Base-by-base conservation (phyloP, 2,113 vertebrate species). In the Hippocampus guttulatus region DNA sequence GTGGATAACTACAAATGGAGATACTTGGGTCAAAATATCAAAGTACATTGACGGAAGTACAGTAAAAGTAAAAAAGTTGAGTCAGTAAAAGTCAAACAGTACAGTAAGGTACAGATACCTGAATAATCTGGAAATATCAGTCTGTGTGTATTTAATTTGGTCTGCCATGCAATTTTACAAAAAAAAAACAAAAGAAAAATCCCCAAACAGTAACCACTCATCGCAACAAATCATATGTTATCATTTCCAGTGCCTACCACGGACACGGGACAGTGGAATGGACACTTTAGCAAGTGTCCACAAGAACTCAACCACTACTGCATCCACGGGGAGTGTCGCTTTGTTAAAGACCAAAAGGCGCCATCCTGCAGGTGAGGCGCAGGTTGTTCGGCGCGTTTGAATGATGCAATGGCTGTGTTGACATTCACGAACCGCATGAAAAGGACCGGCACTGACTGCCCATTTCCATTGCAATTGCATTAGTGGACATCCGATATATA, bases 241-340 rank as follows among this genome's bases (percentile, higher is more conserved):
- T 66, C 1, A 25, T 67, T 51, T 75, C 8, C 52, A 45, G 21
- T 69, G 91, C 85, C 82, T 14, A 64, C 80, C 18, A 68, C 54
- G 20, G 88, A 92, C 8, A 84, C 70, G 0, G 78, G 70, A 2
- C 76, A 76, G 54, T 86, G 84, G 82, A 84, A 67, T 27, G 90
- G 88, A 3, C 94, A 95, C 82, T 94, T 95, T 76, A 91, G 92
- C 0, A 74, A 81, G 33, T 96, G 95, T 81, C 94, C 95, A 2
- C 81, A 90, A 43, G 78, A 93, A 1, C 91, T 93, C 21, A 64
- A n/a, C 11, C 67, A 92, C 72, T 96, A 92, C 84, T 96, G 94
- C 49, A 71, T 96, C 74, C 92, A 94, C 7, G 95, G 95, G 64
- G 88, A 76, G 15, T 96, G 95, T 55, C 93, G 93, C 64, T 95